A percentile compares a stretch with the other conserved stretches of the same genome.
phyloP scores from a whole-genome alignment of 1,140 invertebrate species.

The Leptinotarsa texana region DNA sequence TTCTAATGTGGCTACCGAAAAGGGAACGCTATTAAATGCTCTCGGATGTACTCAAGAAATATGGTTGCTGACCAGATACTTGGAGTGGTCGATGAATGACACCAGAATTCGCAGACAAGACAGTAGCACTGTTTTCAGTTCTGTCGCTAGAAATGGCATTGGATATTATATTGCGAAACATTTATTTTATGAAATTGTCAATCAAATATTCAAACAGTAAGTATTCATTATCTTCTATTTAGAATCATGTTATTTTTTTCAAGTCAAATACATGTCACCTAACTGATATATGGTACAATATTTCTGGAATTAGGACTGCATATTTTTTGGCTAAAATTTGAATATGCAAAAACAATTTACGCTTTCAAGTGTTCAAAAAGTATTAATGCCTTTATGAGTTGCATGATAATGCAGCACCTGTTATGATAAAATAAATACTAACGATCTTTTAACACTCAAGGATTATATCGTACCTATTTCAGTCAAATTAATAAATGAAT shows the following conservation, averaged over 20 bases:
- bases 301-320: no score
- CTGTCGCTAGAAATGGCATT: conserved; percentile 60
- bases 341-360: no score
- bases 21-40: conserved; percentile 64
- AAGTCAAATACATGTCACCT: no score
- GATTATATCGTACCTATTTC: no score
- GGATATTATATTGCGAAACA: conserved; percentile 68
- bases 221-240: conserved; percentile 38
- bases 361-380: no score
- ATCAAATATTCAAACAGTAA: conserved; percentile 64
- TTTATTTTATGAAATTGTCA: conserved; percentile 65
- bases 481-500: no score
- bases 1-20: conserved; percentile 69
- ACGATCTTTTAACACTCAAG: no score
- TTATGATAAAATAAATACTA: no score
- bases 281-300: no score
- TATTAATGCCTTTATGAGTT: no score
- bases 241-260: background rate
- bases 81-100: conserved; percentile 67
- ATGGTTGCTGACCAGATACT: conserved; percentile 73
- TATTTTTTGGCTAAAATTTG: no score
- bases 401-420: no score
- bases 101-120: conserved; percentile 73
- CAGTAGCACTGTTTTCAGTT: conserved; percentile 63
- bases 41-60: conserved; percentile 74